These are phyloP conservation scores for Leptoteleia sp. DNA, from an alignment of 1,140 invertebrate species.

Conservation along the genomic window DNA sequence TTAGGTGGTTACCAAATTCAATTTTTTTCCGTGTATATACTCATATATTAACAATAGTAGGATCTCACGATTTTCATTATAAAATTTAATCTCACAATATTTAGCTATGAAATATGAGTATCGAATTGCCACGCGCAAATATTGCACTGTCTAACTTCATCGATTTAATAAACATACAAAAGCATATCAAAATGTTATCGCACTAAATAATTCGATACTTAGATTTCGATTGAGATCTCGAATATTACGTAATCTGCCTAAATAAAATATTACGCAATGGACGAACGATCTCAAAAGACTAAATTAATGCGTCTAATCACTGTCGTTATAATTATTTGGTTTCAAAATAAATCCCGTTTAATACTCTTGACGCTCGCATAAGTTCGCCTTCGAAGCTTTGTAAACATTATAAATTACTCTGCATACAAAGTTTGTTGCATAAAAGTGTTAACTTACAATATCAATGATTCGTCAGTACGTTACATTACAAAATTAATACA, in stretches of 20 bases:
- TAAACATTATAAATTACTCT: conserved; percentile 49
- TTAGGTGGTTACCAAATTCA: no score
- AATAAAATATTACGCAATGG: conserved; percentile 13
- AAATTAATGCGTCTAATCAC: conserved; percentile 34
- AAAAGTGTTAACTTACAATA: conserved; percentile 36
- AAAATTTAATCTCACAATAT: conserved; percentile 58
- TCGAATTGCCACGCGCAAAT: no score
- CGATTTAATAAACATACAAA: conserved; percentile 27
- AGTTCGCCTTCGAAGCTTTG: conserved; percentile 15
- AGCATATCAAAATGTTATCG: conserved; percentile 38
- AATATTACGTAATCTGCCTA: conserved; percentile 10
- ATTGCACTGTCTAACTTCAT: no score
- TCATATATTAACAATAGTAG: conserved; percentile 42
- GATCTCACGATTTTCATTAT: conserved; percentile 31
- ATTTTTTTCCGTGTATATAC: no score
- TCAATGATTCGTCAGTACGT: conserved; percentile 31
- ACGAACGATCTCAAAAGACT: conserved; percentile 19
- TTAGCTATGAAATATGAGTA: conserved; percentile 22
- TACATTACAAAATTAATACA: conserved; percentile 42
- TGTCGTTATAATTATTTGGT: conserved; percentile 51
- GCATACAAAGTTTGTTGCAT: conserved; percentile 27
- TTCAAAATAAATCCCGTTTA: conserved; percentile 35
- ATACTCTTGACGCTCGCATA: conserved; percentile 33
- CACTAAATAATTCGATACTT: conserved; percentile 14
- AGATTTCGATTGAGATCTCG: conserved; percentile 17